These are phyloP conservation scores for Hoplias malabaricus DNA, from an alignment of 2,113 vertebrate genomes.

Conservation along the genomic window DNA sequence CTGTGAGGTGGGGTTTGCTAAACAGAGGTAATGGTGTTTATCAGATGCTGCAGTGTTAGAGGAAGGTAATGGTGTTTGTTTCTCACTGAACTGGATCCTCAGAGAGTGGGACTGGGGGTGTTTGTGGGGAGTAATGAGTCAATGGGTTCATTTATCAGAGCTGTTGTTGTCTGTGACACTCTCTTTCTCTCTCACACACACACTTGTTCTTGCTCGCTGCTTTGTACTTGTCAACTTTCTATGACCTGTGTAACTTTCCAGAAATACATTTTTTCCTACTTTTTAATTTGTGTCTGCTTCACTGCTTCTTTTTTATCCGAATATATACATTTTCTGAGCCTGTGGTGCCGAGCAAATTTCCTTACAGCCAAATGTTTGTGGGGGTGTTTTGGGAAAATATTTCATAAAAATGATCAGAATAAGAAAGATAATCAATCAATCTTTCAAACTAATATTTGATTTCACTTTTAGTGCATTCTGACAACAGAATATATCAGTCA, in stretches of 20 bases:
- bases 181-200: neutral
- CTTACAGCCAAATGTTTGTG: too few species aligned
- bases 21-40: conserved; percentile 15
- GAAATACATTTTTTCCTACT: neutral
- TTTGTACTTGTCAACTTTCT: neutral
- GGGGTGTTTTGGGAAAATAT: too few species aligned
- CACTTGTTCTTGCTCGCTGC: neutral
- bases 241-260: neutral
- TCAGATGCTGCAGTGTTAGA: neutral
- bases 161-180: neutral
- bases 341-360: too few species aligned
- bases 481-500: too few species aligned
- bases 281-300: neutral
- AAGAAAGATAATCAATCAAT: too few species aligned
- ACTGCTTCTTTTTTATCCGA: too few species aligned
- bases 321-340: too few species aligned
- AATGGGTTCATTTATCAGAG: conserved; percentile 32
- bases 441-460: too few species aligned
- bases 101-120: neutral
- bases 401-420: too few species aligned
- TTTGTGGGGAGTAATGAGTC: neutral
- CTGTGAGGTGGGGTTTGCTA: neutral
- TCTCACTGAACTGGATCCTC: conserved; percentile 22
- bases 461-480: too few species aligned
- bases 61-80: conserved; percentile 38